Conservation (phyloP, 2,113 vertebrate genomes). For the Gobiocypris rarus region DNA sequence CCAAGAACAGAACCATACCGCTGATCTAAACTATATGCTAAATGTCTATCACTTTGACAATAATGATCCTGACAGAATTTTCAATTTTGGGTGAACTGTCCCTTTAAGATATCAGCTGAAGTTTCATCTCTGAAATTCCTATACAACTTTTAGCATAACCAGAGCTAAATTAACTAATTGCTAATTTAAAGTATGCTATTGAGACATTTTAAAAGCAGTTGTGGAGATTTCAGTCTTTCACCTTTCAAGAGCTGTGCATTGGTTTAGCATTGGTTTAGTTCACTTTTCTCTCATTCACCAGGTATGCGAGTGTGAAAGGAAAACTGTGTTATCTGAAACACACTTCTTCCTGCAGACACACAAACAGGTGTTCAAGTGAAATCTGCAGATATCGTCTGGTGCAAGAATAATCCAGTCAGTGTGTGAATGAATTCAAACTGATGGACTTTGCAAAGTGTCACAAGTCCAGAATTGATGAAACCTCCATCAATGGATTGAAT, state of each 20-base stretch:
- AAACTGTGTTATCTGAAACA: neutral
- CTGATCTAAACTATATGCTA: too few species aligned
- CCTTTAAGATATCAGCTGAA: neutral
- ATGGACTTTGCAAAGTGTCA: slow-evolving; percentile 38
- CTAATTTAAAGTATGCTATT: neutral
- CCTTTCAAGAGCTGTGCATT: neutral
- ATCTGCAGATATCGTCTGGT: slow-evolving; percentile 15
- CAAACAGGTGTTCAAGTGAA: neutral
- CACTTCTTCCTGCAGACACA: neutral
- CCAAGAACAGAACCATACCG: too few species aligned
- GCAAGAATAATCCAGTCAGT: neutral
- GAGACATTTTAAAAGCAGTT: neutral
- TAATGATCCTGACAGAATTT: too few species aligned
- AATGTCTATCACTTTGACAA: too few species aligned
- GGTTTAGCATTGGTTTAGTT: neutral
- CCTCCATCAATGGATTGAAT: slow-evolving; percentile 29
- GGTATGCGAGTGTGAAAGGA: neutral
- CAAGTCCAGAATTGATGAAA: slow-evolving; percentile 37
- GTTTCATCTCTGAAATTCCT: neutral
- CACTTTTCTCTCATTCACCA: neutral
- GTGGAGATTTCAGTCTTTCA: neutral
- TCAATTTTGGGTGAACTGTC: too few species aligned
- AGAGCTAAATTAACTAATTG: neutral
- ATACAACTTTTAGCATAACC: neutral
- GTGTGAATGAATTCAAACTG: neutral